Base-by-base conservation (phyloP, 1,140 invertebrate species). In the Eubasilissa regina region DNA sequence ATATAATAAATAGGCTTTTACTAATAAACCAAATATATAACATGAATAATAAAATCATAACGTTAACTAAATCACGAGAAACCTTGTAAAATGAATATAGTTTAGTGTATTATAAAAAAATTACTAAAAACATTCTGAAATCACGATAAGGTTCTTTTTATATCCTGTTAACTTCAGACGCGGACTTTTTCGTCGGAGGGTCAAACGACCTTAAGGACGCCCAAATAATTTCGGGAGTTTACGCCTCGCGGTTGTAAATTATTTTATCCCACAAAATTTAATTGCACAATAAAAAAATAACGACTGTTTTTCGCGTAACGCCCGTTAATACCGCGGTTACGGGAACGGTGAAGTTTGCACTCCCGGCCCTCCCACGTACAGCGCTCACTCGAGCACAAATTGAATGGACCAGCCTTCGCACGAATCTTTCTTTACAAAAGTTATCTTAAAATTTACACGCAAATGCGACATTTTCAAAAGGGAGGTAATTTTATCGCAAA, bases 221-320 rank as follows among this genome's bases (percentile, higher is more conserved):
- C 19, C 15, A 10, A 43, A 25, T 10, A 53, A 25, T 55, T 74
- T 53, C 25, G 0, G 19, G 8, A 25, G 35, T 72, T 72, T 72
- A 15, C 45, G 43, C 51, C n/a, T 15, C 4, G 25, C 53, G 15
- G 48, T 55, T 74, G 51, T 74, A 74, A 58, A 55, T 56, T 58
- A 58, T 13, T 11, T 8, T 21, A 25, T 19, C 43, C 48, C 48
- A 35, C 51, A 21, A 53, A 55, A 56, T 74, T 74, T 74, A 74
- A 74, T 56, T 47, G 44, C n/a, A 56, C 72, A 56, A 74, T 58
- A 74, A 55, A 74, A 56, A 74, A 55, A 45, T 55, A 55, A 58
- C 48, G 47, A 25, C 11, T n/a, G 48, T 74, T 74, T 74, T 74
- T 55, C 43, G 48, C 17, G 43, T 17, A 68, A 68, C 55, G 72